These are phyloP conservation scores for Ataeniobius toweri DNA, from an alignment of 2,797 vertebrate species.

Conservation along the genomic window DNA sequence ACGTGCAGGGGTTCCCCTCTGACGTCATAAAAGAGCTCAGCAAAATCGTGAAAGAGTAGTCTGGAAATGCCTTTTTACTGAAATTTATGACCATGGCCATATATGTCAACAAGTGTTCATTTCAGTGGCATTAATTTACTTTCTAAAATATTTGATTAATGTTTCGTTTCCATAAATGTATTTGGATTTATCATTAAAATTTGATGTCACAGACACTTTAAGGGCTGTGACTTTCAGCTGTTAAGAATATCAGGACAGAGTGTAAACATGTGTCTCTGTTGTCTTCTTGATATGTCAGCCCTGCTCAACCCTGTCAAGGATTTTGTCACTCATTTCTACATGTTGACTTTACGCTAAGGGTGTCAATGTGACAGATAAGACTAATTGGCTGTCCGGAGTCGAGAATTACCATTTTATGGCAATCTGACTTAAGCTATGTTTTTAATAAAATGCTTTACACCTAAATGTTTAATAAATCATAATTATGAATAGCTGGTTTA, in stretches of 20 bases:
- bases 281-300: slow-evolving; percentile 5
- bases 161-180: too few species aligned
- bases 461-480: not conserved
- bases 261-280: slow-evolving; percentile 14
- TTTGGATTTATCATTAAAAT: too few species aligned
- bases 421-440: too few species aligned
- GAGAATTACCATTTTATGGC: not conserved
- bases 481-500: not conserved
- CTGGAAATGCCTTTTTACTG: too few species aligned
- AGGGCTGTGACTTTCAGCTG: slow-evolving; percentile 5
- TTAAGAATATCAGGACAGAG: slow-evolving; percentile 8
- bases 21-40: too few species aligned
- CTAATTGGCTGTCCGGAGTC: not conserved
- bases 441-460: not conserved
- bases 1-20: too few species aligned
- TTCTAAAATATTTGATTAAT: too few species aligned
- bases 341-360: not conserved
- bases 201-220: not conserved
- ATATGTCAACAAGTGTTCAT: too few species aligned
- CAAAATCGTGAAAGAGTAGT: too few species aligned
- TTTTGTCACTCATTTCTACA: slow-evolving; percentile 6
- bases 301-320: slow-evolving; percentile 6
- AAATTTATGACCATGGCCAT: too few species aligned
- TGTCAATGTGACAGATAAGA: not conserved
- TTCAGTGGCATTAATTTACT: too few species aligned